Conservation (phyloP, 1,140 invertebrate species). For the Brachionus angularis region DNA sequence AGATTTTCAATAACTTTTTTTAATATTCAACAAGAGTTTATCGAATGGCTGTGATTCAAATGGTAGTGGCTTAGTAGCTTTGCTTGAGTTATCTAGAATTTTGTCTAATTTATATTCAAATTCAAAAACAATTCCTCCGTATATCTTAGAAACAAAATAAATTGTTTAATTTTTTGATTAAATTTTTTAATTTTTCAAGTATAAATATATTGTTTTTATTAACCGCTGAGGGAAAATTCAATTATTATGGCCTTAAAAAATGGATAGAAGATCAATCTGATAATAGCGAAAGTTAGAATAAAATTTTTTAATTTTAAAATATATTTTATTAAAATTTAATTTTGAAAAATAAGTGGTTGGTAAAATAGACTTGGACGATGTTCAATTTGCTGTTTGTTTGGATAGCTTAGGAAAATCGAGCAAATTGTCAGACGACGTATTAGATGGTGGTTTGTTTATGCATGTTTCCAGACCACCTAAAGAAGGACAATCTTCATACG, state of each 20-base stretch:
- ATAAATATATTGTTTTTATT: slow-evolving; percentile 84
- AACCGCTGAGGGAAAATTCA: slow-evolving; percentile 85
- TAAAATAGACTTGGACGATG: slow-evolving; percentile 65
- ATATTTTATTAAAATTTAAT: neutral
- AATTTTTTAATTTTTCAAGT: slow-evolving; percentile 46
- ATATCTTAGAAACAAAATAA: slow-evolving; percentile 44
- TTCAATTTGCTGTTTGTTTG: slow-evolving; percentile 78
- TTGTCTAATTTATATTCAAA: slow-evolving; percentile 86
- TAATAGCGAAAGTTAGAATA: slow-evolving; percentile 66
- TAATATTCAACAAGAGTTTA: slow-evolving; percentile 67
- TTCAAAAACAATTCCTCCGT: slow-evolving; percentile 71
- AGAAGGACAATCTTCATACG: slow-evolving; percentile 64
- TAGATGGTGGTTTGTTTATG: slow-evolving; percentile 61
- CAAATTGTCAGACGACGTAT: slow-evolving; percentile 56
- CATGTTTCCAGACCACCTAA: slow-evolving; percentile 95
- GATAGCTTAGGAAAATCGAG: slow-evolving; percentile 71
- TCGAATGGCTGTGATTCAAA: slow-evolving; percentile 84
- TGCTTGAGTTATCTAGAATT: slow-evolving; percentile 80
- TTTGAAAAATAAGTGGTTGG: neutral
- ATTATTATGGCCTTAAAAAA: slow-evolving; percentile 90
- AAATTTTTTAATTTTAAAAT: slow-evolving; percentile 37
- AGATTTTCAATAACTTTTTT: slow-evolving; percentile 46
- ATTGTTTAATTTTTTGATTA: neutral
- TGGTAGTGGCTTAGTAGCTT: slow-evolving; percentile 79
- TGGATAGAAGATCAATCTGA: slow-evolving; percentile 91